Conservation (phyloP, 2,113 vertebrate genomes). For the human region DNA sequence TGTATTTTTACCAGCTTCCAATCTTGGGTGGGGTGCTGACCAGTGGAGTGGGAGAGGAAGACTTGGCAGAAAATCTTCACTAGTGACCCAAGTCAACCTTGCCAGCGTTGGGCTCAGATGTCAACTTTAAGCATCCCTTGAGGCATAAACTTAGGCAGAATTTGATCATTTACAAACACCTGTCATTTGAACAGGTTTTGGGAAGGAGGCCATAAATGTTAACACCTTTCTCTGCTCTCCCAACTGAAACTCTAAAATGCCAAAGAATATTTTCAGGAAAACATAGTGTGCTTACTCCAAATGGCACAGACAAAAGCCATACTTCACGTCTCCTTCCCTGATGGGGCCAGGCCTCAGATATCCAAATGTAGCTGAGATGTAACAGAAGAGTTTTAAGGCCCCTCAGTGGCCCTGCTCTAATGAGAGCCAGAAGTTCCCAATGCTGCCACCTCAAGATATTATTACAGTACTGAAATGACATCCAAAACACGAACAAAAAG, state of each 20-base stretch:
- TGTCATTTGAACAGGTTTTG: neutral
- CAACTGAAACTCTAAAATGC: neutral
- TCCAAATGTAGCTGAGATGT: too few relatives aligned
- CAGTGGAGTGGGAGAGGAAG: neutral
- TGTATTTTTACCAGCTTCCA: neutral
- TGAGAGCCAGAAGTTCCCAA: fast-evolving
- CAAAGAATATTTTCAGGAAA: neutral
- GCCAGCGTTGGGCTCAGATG: neutral
- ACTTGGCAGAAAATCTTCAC: neutral
- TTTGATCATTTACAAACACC: neutral
- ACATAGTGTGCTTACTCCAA: neutral
- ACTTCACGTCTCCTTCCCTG: fast-evolving
- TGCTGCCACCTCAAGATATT: fast-evolving
- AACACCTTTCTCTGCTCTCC: neutral
- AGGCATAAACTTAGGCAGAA: neutral
- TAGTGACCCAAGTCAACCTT: too few relatives aligned
- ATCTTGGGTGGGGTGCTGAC: neutral
- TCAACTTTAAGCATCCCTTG: neutral
- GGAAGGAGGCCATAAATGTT: neutral
- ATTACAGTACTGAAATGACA: neutral
- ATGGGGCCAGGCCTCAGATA: fast-evolving
- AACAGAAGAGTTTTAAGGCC: neutral
- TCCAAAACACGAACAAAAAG: neutral
- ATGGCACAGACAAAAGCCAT: neutral
- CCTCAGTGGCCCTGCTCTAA: neutral